These are phyloP conservation scores for Pollenia angustigena DNA, from an alignment of 2,888 invertebrate species.

Conservation along the genomic window DNA sequence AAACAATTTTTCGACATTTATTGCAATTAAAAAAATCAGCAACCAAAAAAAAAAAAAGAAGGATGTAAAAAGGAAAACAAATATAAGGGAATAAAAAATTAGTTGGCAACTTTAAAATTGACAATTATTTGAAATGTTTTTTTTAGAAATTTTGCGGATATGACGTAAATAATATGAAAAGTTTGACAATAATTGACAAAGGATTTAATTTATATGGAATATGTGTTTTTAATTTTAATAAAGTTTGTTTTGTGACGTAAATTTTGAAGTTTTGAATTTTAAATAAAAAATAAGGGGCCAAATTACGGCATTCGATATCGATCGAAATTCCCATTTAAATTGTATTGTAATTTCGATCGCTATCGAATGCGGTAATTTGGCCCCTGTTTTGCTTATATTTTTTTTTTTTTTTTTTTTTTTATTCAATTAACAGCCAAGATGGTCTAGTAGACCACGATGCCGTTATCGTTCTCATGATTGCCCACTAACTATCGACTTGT, in stretches of 20 bases:
- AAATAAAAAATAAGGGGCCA: no score
- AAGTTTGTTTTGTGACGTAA: not conserved
- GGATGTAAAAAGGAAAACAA: not conserved
- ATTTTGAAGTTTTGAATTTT: no score
- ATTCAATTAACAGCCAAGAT: not conserved
- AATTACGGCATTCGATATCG: no score
- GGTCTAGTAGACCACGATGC: no score
- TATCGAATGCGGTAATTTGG: no score
- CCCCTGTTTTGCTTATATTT: no score
- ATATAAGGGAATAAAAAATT: constrained; percentile 41
- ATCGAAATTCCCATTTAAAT: no score
- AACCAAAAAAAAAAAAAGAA: not conserved
- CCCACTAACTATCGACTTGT: no score
- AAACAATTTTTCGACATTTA: constrained; percentile 71
- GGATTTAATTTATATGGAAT: not conserved
- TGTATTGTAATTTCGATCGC: no score
- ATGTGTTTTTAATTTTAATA: not conserved
- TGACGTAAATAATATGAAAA: constrained; percentile 50
- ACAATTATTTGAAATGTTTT: constrained; percentile 69
- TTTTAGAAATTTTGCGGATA: constrained; percentile 27
- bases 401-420: not conserved
- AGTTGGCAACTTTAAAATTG: constrained; percentile 60
- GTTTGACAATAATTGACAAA: constrained; percentile 22
- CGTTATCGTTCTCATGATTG: no score
- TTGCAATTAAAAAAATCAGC: constrained; percentile 71